Conservation (phyloP, 1,140 invertebrate genomes). For the Hypsibius dujardini region DNA sequence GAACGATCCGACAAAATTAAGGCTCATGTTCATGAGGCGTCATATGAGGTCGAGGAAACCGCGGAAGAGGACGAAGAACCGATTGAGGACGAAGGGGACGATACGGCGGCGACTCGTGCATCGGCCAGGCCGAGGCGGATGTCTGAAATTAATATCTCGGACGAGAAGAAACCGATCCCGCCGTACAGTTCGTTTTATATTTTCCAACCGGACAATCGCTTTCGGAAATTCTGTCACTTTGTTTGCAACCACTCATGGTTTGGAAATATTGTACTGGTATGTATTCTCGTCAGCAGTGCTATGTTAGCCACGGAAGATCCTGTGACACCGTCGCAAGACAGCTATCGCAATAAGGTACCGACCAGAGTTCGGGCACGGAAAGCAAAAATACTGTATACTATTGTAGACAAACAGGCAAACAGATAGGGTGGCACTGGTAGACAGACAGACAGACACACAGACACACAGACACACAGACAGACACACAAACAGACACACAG, state of each 20-base stretch:
- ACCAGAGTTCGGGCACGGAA: conserved; percentile 22
- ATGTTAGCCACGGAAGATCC: conserved; percentile 97
- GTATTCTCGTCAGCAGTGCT: conserved; percentile 92
- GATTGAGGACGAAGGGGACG: conserved; percentile 36
- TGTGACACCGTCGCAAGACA: conserved; percentile 45
- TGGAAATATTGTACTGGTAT: conserved; percentile 82
- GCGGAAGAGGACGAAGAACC: conserved; percentile 47
- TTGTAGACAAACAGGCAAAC: no score
- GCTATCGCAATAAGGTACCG: conserved; percentile 47
- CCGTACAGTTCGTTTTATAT: conserved; percentile 84
- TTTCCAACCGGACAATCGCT: conserved; percentile 79
- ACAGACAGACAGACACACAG: no score
- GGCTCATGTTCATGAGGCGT: no score
- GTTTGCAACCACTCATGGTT: conserved; percentile 89
- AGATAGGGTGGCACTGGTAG: no score
- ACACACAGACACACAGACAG: no score
- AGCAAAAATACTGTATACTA: conserved; percentile 17
- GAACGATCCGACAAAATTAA: no score
- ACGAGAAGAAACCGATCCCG: conserved; percentile 79
- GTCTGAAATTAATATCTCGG: conserved; percentile 68
- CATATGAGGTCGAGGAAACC: no score
- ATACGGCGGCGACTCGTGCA: conserved; percentile 39
- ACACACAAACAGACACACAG: no score
- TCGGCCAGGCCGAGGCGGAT: conserved; percentile 62
- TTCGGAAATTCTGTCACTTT: conserved; percentile 89